Conservation (phyloP, 2,113 vertebrate species). For the Struthidea cinerea region DNA sequence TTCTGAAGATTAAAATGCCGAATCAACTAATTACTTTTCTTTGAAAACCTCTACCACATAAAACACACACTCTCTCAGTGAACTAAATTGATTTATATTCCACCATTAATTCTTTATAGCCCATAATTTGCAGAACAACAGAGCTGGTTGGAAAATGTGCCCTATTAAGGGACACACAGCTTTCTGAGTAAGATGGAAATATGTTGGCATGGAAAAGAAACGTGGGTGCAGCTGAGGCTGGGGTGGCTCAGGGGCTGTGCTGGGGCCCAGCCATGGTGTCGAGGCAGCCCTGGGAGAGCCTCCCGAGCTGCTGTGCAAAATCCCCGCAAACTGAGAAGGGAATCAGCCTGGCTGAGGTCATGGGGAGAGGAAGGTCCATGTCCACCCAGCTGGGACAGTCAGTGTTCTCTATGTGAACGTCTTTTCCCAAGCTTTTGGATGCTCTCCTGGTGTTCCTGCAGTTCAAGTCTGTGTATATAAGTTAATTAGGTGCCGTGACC, state of each 20-base stretch:
- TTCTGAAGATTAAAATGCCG: conserved; percentile 58
- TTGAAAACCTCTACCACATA: conserved; percentile 50
- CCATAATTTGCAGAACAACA: conserved; percentile 32
- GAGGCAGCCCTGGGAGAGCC: neutral
- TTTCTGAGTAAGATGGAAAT: neutral
- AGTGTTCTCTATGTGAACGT: accelerated
- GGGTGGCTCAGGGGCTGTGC: neutral
- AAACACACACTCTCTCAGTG: neutral
- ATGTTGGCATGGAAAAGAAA: neutral
- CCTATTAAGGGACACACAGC: neutral
- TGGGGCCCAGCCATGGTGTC: accelerated
- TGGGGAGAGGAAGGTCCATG: neutral
- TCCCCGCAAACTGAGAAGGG: too few relatives aligned
- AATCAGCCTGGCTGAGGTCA: neutral
- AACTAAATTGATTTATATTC: conserved; percentile 56
- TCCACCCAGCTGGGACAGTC: neutral
- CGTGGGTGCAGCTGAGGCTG: neutral
- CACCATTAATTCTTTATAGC: conserved; percentile 53
- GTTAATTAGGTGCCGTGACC: neutral
- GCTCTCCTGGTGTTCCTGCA: neutral
- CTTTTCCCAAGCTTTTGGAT: neutral
- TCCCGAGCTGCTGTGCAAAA: neutral
- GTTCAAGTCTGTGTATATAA: neutral
- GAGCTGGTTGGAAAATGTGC: neutral
- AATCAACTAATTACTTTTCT: conserved; percentile 58